A percentile compares a stretch with the other conserved stretches of the same genome.
These are phyloP conservation scores for Picathartes gymnocephalus DNA, from an alignment of 2,113 vertebrate genomes.

Conservation along the genomic window DNA sequence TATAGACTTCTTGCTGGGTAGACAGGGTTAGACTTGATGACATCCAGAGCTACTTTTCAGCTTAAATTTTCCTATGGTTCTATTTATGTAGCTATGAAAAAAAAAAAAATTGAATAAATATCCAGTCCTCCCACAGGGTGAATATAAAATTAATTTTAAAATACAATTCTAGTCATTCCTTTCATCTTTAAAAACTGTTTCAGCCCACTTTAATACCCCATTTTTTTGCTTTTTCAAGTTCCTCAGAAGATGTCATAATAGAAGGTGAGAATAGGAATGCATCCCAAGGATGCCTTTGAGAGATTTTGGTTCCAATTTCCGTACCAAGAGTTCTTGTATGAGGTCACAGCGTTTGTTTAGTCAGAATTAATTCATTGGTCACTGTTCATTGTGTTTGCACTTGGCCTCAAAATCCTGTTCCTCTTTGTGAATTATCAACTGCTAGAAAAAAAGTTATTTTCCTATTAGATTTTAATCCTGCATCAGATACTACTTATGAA, in stretches of 20 bases:
- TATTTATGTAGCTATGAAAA: background rate
- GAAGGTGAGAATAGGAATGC: background rate
- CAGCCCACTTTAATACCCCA: background rate
- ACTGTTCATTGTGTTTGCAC: background rate
- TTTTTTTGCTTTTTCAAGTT: background rate
- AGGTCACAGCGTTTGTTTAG: background rate
- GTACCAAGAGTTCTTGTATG: background rate
- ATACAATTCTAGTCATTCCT: background rate
- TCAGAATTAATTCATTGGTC: background rate
- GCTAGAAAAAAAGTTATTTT: background rate
- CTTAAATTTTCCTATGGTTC: background rate
- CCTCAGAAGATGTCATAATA: background rate
- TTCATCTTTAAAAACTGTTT: background rate
- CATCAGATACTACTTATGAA: background rate
- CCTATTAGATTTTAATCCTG: background rate
- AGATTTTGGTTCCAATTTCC: background rate
- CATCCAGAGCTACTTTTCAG: background rate
- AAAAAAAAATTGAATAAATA: background rate
- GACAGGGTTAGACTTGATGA: background rate
- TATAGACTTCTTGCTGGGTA: background rate
- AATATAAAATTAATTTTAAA: background rate
- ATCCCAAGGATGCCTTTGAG: background rate
- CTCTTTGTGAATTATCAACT: background rate
- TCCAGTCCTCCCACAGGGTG: background rate
- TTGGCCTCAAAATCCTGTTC: background rate